Evolutionary conservation across 2,113 vertebrate genomes (phyloP), one percentile per base, ranked within the genome.

Genomic region (Tor tambroides): DNA sequence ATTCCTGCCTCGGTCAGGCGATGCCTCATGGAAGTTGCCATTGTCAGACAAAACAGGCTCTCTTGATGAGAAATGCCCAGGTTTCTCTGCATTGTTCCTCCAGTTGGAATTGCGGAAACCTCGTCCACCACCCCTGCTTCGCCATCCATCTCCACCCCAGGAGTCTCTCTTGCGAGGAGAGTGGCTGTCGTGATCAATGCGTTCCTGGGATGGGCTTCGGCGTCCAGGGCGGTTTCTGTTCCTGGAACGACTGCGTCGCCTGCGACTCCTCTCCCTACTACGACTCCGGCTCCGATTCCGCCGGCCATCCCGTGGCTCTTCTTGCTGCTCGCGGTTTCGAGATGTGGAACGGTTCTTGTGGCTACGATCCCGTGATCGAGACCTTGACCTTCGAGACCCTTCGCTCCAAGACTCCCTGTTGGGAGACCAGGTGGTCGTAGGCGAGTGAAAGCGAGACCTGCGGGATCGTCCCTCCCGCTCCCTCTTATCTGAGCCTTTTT

Each of bases 381-480:
- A 97, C 30, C 83, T 91, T 8, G 96, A 96, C 61, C 92, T 94
- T 56, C 85, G 91, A 32, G 96, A 95, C n/a, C 90, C 83, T 26
- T 96, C 96, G 76, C 83, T 93, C 41, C 77, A 65, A 12, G 91
- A 77, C 1, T 98, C 96, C 80, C 91, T 94, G 92, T 96, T 95
- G 15, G 97, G 96, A 28, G 97, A 98, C 98, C 98, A 99, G 56
- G 96, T 98, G 84, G 96, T 97, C 0, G 97, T 96, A 2, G 98
- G 95, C 6, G 98, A 98, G 89, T 99, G 98, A 93, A 99, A 99
- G 75, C 98, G 96, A 86, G 98, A 99, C 84, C 93, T 96, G 28
- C 94, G 89, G 72, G 92, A 92, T 32, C 87, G 94, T 26, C 91
- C 91, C 2, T 78, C 76, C 46, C 72, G 72, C n/a, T 93, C 95